Conservation (phyloP, 2,888 invertebrate genomes). For the Lycaena phlaeas region DNA sequence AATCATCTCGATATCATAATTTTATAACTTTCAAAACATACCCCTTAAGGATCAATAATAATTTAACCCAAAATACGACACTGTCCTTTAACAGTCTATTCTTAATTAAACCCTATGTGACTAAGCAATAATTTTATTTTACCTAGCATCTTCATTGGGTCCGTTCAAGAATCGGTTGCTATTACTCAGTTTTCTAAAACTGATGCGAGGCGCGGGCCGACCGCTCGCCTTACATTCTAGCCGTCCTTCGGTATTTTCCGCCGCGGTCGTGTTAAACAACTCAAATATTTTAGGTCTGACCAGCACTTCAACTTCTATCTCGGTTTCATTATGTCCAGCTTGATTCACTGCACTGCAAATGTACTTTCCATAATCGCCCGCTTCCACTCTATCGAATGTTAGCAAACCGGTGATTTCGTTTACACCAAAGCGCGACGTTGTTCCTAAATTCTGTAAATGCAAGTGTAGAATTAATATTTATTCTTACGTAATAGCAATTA, state of each 20-base stretch:
- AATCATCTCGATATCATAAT: too few relatives aligned
- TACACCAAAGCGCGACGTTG: constrained; percentile 76
- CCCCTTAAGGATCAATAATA: too few relatives aligned
- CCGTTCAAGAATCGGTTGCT: constrained; percentile 77
- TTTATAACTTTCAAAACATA: too few relatives aligned
- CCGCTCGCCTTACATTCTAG: constrained; percentile 86
- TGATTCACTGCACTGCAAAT: constrained; percentile 86
- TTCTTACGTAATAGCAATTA: too few relatives aligned
- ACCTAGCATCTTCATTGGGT: constrained; percentile 74
- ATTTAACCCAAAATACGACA: too few relatives aligned
- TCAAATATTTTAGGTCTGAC: constrained; percentile 88
- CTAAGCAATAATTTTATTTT: constrained; percentile 12
- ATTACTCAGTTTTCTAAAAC: constrained; percentile 84
- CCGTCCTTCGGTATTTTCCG: constrained; percentile 75
- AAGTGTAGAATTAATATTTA: neutral
- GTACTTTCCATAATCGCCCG: constrained; percentile 85
- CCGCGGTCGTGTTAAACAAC: constrained; percentile 79
- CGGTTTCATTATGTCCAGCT: constrained; percentile 80
- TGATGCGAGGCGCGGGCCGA: constrained; percentile 83
- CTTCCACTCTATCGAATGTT: constrained; percentile 81
- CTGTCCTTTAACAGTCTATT: too few relatives aligned
- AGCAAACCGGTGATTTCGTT: constrained; percentile 80
- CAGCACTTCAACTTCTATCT: constrained; percentile 79
- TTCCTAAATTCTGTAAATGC: constrained; percentile 75
- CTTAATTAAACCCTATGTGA: neutral